Percentiles rank a stretch among this genome's conserved stretches.
These are phyloP conservation scores for Pyrrhosoma nymphula DNA, from an alignment of 2,888 invertebrate species.

Conservation along the genomic window DNA sequence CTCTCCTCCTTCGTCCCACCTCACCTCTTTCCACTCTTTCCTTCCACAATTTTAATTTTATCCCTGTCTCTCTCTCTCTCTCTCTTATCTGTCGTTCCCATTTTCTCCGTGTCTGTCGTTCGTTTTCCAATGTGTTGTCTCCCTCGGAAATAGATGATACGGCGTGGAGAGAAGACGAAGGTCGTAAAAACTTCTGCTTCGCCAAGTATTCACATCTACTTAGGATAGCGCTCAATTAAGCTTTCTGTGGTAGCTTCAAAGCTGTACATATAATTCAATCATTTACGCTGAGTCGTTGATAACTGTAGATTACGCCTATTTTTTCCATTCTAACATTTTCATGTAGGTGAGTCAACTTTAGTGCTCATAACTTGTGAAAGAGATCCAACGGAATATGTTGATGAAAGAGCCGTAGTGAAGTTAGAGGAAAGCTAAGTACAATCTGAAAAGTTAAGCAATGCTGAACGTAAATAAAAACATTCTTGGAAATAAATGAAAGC, in stretches of 20 bases:
- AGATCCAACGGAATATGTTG: too few species aligned
- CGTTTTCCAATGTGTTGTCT: conserved; percentile 16
- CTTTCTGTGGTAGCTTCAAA: not conserved
- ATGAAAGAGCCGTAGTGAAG: too few species aligned
- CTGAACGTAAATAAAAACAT: too few species aligned
- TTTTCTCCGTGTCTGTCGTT: not conserved
- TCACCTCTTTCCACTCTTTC: not conserved
- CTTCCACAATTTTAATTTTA: not conserved
- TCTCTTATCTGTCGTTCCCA: conserved; percentile 12
- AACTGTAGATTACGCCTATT: too few species aligned
- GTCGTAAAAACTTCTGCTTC: not conserved
- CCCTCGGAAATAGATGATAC: not conserved
- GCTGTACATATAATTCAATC: too few species aligned
- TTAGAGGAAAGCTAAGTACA: too few species aligned
- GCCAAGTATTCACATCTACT: not conserved
- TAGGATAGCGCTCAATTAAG: not conserved
- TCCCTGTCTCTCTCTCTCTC: not conserved
- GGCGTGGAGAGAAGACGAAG: not conserved
- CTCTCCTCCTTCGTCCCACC: not conserved
- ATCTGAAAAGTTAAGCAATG: too few species aligned
- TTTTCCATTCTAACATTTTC: too few species aligned
- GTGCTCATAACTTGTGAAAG: too few species aligned
- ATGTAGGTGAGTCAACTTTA: too few species aligned
- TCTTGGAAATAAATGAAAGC: too few species aligned
- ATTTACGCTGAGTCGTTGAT: too few species aligned